Base-by-base conservation (phyloP, 2,888 invertebrate species). In the Standfussiana lucernea region DNA sequence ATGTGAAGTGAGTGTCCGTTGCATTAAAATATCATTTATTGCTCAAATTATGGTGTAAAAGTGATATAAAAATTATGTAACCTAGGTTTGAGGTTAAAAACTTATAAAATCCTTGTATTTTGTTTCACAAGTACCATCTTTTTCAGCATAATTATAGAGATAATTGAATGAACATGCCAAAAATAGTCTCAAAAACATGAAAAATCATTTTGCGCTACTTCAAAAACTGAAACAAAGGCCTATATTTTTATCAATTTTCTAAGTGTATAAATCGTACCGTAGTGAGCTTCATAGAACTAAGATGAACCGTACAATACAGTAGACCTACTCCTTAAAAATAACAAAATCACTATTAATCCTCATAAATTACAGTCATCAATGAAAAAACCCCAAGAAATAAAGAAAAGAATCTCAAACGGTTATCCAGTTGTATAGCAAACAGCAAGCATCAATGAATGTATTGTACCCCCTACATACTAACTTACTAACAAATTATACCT, bases 1-100 rank as follows among this genome's bases (percentile, higher is more conserved):
- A 96, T 94, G 95, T 95, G 83, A 97, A 96, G 97, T 97, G 93
- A 97, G 97, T 95, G 87, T 73, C 76, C 37, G 11, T 82, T 77
- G 45, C 67, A 74, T 69, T 67, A 73, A 79, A 86, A 81, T 71
- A 76, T 79, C 70, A 61, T 78, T 84, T 80, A 15, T 45, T 47
- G 50, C 35, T 21, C 37, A 70, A 67, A 70, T 75, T 81, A 24
- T 15, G 13, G 47, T 79, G 69, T 72, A 88, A 84, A 84, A 88
- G 76, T 82, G 73, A 85, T 86, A 86, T 84, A 84, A 88, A 91
- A 94, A 96, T 97, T 96, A 96, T 96, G 95, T 96, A 96, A 96
- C 94, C 84, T 61, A 35, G 32, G 21, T 92, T 92, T 90, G 88
- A 94, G 95, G 95, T 95, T 95, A 95, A 89, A 83, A 77, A 61